These are phyloP conservation scores for Nephrocerus scutellatus DNA, from an alignment of 2,888 invertebrate species.

Conservation along the genomic window DNA sequence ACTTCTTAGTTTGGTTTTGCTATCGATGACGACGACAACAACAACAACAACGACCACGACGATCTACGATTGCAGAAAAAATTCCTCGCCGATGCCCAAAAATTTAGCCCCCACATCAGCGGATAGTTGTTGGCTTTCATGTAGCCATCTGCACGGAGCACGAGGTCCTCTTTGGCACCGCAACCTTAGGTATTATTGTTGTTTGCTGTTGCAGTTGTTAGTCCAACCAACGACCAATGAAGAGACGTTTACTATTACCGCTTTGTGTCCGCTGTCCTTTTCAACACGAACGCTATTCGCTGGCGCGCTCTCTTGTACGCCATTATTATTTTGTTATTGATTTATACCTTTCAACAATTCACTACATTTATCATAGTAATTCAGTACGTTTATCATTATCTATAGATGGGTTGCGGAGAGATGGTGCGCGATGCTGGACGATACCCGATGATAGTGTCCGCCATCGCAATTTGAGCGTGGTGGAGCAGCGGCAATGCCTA, in stretches of 20 bases:
- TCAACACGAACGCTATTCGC: neutral
- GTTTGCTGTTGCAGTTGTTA: slow-evolving; percentile 10
- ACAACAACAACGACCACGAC: slow-evolving; percentile 1
- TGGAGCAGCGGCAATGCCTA: no score
- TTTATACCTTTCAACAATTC: slow-evolving; percentile 49
- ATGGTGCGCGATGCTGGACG: slow-evolving; percentile 20
- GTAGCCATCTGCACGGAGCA: slow-evolving; percentile 5
- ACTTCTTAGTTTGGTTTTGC: no score
- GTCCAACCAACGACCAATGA: no score
- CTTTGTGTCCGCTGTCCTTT: neutral
- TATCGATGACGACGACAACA: no score
- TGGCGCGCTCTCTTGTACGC: slow-evolving; percentile 15
- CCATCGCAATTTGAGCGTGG: no score
- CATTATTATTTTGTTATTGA: slow-evolving; percentile 41
- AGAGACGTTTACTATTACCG: no score
- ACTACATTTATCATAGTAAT: slow-evolving; percentile 48
- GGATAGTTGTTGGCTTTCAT: slow-evolving; percentile 20
- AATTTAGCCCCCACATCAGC: no score
- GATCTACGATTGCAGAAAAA: slow-evolving; percentile 1
- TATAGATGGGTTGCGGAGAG: no score
- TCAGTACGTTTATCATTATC: slow-evolving; percentile 49
- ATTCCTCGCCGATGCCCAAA: no score
- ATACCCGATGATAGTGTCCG: slow-evolving; percentile 4
- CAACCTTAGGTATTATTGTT: slow-evolving; percentile 7
- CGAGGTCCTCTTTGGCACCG: slow-evolving; percentile 17